Percentiles rank a stretch among this genome's conserved stretches.
phyloP scores from a whole-genome alignment of 2,888 invertebrate genomes.

The Metellina segmentata region DNA sequence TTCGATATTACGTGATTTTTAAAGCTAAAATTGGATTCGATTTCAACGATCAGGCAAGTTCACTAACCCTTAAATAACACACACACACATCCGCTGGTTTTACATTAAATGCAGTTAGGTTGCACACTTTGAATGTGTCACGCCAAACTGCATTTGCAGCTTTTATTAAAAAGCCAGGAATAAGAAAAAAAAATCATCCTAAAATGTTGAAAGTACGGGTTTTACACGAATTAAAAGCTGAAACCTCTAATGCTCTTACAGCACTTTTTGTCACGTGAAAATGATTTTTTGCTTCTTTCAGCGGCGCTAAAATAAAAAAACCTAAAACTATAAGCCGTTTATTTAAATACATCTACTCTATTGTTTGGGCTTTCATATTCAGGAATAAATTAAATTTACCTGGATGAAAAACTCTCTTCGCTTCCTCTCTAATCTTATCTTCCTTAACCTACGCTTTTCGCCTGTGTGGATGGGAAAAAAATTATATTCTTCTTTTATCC shows the following conservation, averaged over 20 bases:
- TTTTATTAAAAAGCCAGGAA: slow-evolving; percentile 27
- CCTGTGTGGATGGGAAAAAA: slow-evolving; percentile 29
- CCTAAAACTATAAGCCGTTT: slow-evolving; percentile 53
- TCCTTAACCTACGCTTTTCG: slow-evolving; percentile 38
- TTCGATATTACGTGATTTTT: too few species aligned
- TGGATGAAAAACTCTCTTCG: slow-evolving; percentile 50
- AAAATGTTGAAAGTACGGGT: slow-evolving; percentile 34
- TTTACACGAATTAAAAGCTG: slow-evolving; percentile 62
- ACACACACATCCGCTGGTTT: too few species aligned
- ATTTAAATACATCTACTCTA: slow-evolving; percentile 73
- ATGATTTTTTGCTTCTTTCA: slow-evolving; percentile 19
- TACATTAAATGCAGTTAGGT: neutral
- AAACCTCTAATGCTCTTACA: slow-evolving; percentile 61
- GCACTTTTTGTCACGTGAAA: slow-evolving; percentile 55
- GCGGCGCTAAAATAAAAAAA: slow-evolving; percentile 13
- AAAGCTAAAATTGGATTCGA: too few species aligned
- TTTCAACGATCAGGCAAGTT: too few species aligned
- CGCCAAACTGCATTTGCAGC: slow-evolving; percentile 33
- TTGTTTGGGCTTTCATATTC: slow-evolving; percentile 58
- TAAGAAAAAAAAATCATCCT: neutral
- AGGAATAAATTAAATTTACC: slow-evolving; percentile 65
- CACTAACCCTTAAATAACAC: too few species aligned
- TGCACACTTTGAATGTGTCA: slow-evolving; percentile 18
- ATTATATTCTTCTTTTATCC: slow-evolving; percentile 14
- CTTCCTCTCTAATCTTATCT: slow-evolving; percentile 61